Conservation (phyloP, 2,113 vertebrate genomes). For the Euleptes europaea region DNA sequence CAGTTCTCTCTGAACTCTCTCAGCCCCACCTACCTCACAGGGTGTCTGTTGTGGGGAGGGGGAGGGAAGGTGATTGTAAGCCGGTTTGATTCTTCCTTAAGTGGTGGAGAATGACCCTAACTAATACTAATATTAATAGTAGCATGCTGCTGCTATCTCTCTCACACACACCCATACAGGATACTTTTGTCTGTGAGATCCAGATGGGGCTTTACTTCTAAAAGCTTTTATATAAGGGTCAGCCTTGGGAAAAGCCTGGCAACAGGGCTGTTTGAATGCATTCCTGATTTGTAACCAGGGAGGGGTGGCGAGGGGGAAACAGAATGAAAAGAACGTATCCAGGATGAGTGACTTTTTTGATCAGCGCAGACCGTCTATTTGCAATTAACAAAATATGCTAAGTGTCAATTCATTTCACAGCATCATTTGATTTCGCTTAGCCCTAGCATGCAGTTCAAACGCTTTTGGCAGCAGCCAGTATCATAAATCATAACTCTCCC, state of each 20-base stretch:
- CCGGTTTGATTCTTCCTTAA: too few species aligned
- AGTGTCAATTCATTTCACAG: conserved; percentile 41
- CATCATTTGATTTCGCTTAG: conserved; percentile 26
- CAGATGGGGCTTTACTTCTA: background rate
- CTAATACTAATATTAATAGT: too few species aligned
- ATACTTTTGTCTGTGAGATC: too few species aligned
- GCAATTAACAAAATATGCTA: conserved; percentile 41
- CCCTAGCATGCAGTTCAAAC: conserved; percentile 32
- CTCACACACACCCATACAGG: too few species aligned
- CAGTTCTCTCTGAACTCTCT: too few species aligned
- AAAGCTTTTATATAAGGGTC: background rate
- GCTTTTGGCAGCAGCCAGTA: conserved; percentile 42
- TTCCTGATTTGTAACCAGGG: background rate
- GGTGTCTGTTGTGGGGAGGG: too few species aligned
- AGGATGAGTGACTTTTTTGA: conserved; percentile 15
- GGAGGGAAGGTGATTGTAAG: too few species aligned
- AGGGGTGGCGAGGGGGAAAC: background rate
- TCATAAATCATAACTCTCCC: conserved; percentile 26
- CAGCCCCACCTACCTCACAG: too few species aligned
- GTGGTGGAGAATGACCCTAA: too few species aligned
- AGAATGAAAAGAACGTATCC: background rate
- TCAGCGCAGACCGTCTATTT: conserved; percentile 6
- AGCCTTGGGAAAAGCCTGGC: background rate
- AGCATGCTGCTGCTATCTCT: too few species aligned
- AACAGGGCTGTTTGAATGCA: conserved; percentile 5